Percentiles rank a stretch among this genome's conserved stretches.
These are phyloP conservation scores for Cheirogaleus medius DNA, from an alignment of 2,113 vertebrate species.

Conservation along the genomic window DNA sequence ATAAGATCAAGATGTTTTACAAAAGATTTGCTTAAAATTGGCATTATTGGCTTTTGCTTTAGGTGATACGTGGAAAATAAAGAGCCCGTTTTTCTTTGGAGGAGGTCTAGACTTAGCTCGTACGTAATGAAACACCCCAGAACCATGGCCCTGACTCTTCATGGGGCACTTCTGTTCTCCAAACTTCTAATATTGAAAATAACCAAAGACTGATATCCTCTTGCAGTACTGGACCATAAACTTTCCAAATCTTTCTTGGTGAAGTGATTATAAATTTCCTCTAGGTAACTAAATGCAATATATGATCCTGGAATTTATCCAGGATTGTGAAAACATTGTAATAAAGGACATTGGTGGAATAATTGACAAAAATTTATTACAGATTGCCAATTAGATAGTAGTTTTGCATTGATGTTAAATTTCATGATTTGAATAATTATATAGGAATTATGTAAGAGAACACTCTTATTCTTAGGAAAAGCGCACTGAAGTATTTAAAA, in stretches of 20 bases:
- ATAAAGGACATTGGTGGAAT: too few relatives aligned
- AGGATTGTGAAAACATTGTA: fast-evolving
- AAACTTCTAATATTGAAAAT: background rate
- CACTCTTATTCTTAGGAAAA: background rate
- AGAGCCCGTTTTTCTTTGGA: background rate
- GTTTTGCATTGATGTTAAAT: background rate
- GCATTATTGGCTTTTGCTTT: background rate
- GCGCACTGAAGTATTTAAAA: background rate
- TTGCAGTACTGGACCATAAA: fast-evolving
- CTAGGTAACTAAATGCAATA: background rate
- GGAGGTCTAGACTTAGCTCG: background rate
- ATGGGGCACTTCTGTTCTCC: background rate
- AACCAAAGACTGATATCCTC: background rate
- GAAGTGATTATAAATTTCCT: background rate
- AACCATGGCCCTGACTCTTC: background rate
- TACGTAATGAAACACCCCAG: background rate
- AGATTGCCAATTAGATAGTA: background rate
- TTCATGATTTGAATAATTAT: background rate
- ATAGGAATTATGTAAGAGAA: background rate
- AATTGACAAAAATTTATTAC: background rate
- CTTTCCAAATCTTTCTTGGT: background rate
- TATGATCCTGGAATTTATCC: background rate
- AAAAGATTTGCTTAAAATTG: background rate
- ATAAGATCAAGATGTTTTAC: background rate
- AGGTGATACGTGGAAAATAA: background rate